Evolutionary conservation across 2,113 vertebrate genomes (phyloP).

Genomic region (Atractosteus spatula): DNA sequence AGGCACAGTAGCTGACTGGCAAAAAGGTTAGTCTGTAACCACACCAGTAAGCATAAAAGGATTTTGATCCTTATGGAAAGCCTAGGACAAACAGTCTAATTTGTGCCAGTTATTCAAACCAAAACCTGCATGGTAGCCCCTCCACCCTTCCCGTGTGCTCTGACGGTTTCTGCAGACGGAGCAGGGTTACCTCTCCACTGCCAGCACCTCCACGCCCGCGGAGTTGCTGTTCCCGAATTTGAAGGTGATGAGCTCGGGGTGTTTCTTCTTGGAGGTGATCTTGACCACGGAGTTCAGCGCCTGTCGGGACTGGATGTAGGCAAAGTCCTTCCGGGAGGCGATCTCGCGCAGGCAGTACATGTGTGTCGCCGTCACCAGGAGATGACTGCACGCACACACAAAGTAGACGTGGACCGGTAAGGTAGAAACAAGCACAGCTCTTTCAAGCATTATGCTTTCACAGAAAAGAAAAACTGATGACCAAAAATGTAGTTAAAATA

Average conservation of each 20-base stretch:
- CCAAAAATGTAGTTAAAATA: no score
- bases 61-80: background rate
- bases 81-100: background rate
- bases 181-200: constrained; percentile 83
- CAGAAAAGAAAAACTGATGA: background rate
- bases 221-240: constrained; percentile 93
- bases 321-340: constrained; percentile 84
- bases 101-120: no score
- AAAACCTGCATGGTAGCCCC: no score
- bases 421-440: background rate
- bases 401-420: background rate
- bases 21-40: no score
- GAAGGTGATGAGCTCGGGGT: constrained; percentile 96
- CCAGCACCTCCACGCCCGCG: constrained; percentile 87
- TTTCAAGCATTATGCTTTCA: background rate
- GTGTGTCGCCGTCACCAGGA: constrained; percentile 93
- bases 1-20: no score
- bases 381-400: constrained; percentile 67
- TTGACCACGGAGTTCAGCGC: constrained; percentile 94
- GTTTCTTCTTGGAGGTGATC: constrained; percentile 98
- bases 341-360: constrained; percentile 98
- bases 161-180: no score
- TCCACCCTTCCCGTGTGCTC: no score
- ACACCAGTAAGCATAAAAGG: no score
- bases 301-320: constrained; percentile 96